Conservation (phyloP, 2,888 invertebrate genomes). For the Adelognathus sp. region DNA sequence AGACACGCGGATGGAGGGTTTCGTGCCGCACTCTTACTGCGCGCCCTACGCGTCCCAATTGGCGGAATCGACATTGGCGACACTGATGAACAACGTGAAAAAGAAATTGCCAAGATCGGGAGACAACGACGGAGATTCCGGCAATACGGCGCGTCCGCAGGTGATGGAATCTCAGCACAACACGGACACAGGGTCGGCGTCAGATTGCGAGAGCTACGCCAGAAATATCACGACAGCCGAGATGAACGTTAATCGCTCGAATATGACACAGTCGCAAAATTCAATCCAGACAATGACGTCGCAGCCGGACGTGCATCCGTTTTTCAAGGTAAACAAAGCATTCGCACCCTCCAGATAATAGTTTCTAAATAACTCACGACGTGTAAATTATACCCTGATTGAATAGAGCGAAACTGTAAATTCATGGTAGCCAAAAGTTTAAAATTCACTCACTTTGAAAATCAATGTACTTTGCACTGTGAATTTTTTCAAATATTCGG, state of each 20-base stretch:
- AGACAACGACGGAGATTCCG: slow-evolving; percentile 74
- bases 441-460: too few relatives aligned
- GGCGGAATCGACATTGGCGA: slow-evolving; percentile 87
- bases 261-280: slow-evolving; percentile 82
- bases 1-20: slow-evolving; percentile 94
- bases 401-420: too few relatives aligned
- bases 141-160: slow-evolving; percentile 68
- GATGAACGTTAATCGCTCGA: slow-evolving; percentile 77
- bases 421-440: too few relatives aligned
- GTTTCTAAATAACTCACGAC: background rate
- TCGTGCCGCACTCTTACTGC: slow-evolving; percentile 97
- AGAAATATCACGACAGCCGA: slow-evolving; percentile 82
- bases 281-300: slow-evolving; percentile 82
- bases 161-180: slow-evolving; percentile 76
- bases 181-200: slow-evolving; percentile 82
- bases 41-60: slow-evolving; percentile 91
- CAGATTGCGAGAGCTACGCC: slow-evolving; percentile 85
- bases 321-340: slow-evolving; percentile 84
- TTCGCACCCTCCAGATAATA: too few relatives aligned
- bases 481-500: too few relatives aligned
- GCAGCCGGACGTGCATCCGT: slow-evolving; percentile 84
- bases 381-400: background rate
- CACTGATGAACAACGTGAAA: slow-evolving; percentile 85
- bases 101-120: slow-evolving; percentile 90
- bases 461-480: too few relatives aligned